phyloP scores from a whole-genome alignment of 1,140 invertebrate species.

The Drosophila chauvacae region DNA sequence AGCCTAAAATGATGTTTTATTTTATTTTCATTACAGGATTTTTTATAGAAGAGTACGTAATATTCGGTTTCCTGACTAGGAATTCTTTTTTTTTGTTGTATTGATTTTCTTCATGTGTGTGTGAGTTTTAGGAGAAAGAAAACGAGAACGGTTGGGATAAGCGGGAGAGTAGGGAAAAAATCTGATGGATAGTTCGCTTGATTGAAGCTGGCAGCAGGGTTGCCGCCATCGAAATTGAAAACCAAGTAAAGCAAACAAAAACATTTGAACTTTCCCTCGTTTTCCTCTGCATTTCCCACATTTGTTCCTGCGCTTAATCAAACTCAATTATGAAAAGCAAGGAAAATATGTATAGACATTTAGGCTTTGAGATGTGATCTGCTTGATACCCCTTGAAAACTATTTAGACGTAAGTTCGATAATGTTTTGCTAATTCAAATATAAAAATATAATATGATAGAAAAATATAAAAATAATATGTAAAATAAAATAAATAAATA shows the following conservation, averaged over 20 bases:
- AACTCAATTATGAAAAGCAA: slow-evolving; percentile 72
- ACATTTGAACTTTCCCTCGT: slow-evolving; percentile 16
- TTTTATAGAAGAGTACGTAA: background rate
- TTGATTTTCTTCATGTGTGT: slow-evolving; percentile 48
- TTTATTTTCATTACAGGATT: no score
- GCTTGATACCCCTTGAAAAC: background rate
- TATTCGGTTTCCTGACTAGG: background rate
- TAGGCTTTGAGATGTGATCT: no score
- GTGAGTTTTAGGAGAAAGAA: background rate
- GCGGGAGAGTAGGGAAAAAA: slow-evolving; percentile 34
- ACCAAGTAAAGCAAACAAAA: slow-evolving; percentile 51
- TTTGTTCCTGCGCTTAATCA: slow-evolving; percentile 51
- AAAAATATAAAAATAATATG: no score
- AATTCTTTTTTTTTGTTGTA: slow-evolving; percentile 7
- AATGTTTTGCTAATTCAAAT: no score
- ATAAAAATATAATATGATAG: no score
- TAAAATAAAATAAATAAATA: no score
- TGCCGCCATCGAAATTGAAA: slow-evolving; percentile 45
- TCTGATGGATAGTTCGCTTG: slow-evolving; percentile 54
- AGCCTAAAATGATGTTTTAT: no score
- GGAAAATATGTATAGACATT: background rate
- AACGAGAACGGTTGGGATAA: background rate
- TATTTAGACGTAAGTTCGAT: background rate
- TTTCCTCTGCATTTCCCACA: background rate
- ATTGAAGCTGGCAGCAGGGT: slow-evolving; percentile 42